phyloP scores from a whole-genome alignment of 2,888 invertebrate species.

The Cheilosia variabilis region DNA sequence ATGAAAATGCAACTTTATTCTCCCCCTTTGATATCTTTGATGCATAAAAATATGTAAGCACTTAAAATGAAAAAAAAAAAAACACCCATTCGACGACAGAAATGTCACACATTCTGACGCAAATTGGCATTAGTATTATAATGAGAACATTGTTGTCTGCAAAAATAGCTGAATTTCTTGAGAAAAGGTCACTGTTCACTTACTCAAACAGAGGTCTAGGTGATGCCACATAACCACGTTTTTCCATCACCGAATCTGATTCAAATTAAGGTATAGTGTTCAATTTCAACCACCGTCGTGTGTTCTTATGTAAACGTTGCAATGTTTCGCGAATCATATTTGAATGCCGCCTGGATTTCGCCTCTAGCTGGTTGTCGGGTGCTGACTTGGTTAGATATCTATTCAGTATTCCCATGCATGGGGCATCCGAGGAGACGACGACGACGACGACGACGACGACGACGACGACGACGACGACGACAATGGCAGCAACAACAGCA shows the following conservation, averaged over 20 bases:
- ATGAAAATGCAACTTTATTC: not conserved
- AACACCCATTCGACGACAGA: not conserved
- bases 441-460: constrained; percentile 22
- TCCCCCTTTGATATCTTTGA: not conserved
- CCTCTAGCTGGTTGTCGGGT: constrained; percentile 23
- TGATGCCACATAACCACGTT: not conserved
- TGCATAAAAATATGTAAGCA: not conserved
- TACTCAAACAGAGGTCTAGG: not conserved
- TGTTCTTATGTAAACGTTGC: constrained; percentile 1
- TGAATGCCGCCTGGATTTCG: not conserved
- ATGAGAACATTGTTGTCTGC: constrained; percentile 24
- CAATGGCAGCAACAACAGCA: constrained; percentile 36
- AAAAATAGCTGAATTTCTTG: constrained; percentile 36
- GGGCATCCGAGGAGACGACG: constrained; percentile 13
- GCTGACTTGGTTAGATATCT: constrained; percentile 49
- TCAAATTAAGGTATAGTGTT: too few species aligned
- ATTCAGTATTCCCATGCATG: constrained; percentile 37
- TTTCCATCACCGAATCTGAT: not conserved
- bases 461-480: constrained; percentile 5
- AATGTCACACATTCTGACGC: constrained; percentile 32
- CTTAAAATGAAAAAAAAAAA: too few species aligned
- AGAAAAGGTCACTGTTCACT: constrained; percentile 20
- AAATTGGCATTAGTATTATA: constrained; percentile 50
- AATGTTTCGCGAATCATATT: constrained; percentile 12
- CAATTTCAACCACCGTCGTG: too few species aligned